Conservation (phyloP, 2,888 invertebrate species). For the Luperina nickerlii region DNA sequence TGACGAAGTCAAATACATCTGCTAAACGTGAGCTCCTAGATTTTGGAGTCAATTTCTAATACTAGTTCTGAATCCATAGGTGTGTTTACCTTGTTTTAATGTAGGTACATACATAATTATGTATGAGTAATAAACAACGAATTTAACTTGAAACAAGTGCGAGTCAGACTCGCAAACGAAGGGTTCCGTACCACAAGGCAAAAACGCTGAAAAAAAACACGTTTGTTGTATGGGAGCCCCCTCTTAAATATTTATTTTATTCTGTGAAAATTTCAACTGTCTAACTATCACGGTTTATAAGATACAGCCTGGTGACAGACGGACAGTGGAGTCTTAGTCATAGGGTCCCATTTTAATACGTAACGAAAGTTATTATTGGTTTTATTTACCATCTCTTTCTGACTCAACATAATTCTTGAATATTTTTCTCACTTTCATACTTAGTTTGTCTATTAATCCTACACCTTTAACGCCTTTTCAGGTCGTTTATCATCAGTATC, state of each 20-base stretch:
- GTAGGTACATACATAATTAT: not conserved
- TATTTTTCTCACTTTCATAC: not conserved
- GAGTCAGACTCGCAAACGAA: too few relatives aligned
- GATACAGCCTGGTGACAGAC: too few relatives aligned
- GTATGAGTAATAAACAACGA: not conserved
- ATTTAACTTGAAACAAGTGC: not conserved
- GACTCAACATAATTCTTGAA: too few relatives aligned
- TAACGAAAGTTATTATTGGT: too few relatives aligned
- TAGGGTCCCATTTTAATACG: not conserved
- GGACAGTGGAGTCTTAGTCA: too few relatives aligned
- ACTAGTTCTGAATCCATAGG: not conserved
- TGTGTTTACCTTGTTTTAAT: not conserved
- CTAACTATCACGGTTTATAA: too few relatives aligned
- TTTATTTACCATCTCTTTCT: not conserved
- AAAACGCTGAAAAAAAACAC: too few relatives aligned
- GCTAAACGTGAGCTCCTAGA: not conserved
- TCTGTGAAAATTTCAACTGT: too few relatives aligned
- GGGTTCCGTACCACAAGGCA: too few relatives aligned
- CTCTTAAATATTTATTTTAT: too few relatives aligned
- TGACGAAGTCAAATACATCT: not conserved
- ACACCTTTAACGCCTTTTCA: slow-evolving; percentile 57
- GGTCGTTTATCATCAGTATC: slow-evolving; percentile 89
- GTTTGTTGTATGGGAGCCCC: too few relatives aligned
- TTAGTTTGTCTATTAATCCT: slow-evolving; percentile 7
- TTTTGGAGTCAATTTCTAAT: not conserved